These are phyloP conservation scores for Strigamia maritima DNA, from an alignment of 2,888 invertebrate genomes.

Conservation along the genomic window DNA sequence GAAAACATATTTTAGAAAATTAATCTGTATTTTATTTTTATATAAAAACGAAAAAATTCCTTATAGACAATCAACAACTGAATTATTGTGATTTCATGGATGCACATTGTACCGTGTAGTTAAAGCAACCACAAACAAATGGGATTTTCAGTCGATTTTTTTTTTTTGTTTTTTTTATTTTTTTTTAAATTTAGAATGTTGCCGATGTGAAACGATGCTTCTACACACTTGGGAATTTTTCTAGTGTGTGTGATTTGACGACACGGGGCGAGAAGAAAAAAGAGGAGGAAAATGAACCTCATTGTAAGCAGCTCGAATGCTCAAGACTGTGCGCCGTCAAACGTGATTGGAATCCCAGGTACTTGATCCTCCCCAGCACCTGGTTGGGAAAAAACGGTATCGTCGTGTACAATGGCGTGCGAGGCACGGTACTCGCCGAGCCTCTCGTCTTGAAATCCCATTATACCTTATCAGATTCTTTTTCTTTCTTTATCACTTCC, in stretches of 20 bases:
- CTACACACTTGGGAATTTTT: conserved; percentile 15
- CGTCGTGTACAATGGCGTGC: conserved; percentile 7
- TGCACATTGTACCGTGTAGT: background rate
- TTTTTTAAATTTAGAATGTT: background rate
- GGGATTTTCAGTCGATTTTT: background rate
- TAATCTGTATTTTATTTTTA: too few species aligned
- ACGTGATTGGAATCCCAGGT: conserved; percentile 15
- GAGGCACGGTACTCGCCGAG: background rate
- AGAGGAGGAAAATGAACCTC: background rate
- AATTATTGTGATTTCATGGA: background rate
- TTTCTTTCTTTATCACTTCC: background rate
- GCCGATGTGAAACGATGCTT: background rate
- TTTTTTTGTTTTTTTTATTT: too few species aligned
- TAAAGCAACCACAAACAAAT: conserved; percentile 5
- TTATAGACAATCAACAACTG: too few species aligned
- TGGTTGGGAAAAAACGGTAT: background rate
- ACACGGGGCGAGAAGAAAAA: background rate
- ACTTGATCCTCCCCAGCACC: conserved; percentile 1
- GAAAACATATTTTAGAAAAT: too few species aligned
- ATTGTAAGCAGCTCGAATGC: conserved; percentile 10
- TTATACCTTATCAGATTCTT: conserved; percentile 10
- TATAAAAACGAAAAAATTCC: too few species aligned
- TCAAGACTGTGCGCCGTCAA: conserved; percentile 8
- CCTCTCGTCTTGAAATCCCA: background rate
- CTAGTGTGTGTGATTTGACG: conserved; percentile 5